These are phyloP conservation scores for Panthera tigris DNA, from an alignment of 2,113 vertebrate species.

Conservation along the genomic window DNA sequence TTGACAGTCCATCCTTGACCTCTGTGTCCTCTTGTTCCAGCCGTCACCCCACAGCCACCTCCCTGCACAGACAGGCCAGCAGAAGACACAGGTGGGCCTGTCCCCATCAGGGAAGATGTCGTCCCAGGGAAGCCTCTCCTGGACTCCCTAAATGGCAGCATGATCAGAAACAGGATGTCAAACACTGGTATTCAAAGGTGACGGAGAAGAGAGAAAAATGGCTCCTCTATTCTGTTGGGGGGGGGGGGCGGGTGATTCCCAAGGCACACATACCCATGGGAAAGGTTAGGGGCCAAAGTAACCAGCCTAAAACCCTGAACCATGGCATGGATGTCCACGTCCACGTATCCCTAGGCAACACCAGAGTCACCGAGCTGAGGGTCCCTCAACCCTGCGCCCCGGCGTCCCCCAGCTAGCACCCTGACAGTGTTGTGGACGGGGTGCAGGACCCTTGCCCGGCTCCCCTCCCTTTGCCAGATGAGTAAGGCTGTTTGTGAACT, in stretches of 20 bases:
- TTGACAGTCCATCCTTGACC: neutral
- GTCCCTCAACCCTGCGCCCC: no score
- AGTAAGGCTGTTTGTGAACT: neutral
- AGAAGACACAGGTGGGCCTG: neutral
- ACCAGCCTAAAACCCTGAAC: no score
- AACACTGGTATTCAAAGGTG: neutral
- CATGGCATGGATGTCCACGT: neutral
- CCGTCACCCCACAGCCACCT: neutral
- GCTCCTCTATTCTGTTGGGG: rapidly evolving
- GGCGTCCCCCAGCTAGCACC: no score
- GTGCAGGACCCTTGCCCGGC: neutral
- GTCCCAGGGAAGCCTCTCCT: neutral
- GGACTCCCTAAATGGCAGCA: neutral
- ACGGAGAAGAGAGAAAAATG: neutral
- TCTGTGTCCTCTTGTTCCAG: neutral
- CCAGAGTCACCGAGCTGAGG: neutral
- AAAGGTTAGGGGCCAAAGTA: no score
- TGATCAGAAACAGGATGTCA: neutral
- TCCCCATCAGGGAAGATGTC: neutral
- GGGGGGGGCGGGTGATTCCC: neutral
- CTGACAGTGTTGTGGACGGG: neutral
- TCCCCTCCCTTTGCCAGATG: neutral
- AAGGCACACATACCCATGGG: neutral
- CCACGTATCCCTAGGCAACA: no score
- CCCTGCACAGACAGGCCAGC: neutral